A percentile compares a stretch with the other conserved stretches of the same genome.
phyloP scores from a whole-genome alignment of 2,888 invertebrate species.

The Drosophila emarginata region DNA sequence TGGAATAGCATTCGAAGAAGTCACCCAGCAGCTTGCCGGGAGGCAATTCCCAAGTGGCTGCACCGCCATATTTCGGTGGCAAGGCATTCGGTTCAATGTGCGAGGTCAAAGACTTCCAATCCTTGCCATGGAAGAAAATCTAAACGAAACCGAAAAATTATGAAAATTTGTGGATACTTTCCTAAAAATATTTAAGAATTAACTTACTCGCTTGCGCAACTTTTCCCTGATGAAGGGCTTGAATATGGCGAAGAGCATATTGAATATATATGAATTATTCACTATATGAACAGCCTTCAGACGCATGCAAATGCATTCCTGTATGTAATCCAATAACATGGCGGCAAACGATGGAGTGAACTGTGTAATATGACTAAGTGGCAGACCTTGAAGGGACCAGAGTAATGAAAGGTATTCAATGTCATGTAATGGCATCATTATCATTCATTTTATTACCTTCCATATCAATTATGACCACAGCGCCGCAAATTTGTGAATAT shows the following conservation, averaged over 20 bases:
- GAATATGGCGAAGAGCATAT: constrained; percentile 92
- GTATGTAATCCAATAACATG: constrained; percentile 88
- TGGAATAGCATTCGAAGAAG: constrained; percentile 86
- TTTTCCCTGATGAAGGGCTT: constrained; percentile 94
- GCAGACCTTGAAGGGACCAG: constrained; percentile 82
- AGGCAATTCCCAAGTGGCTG: constrained; percentile 84
- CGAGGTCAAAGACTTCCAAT: constrained; percentile 85
- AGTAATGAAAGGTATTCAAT: constrained; percentile 1
- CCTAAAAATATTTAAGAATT: constrained; percentile 60
- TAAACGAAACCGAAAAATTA: constrained; percentile 64
- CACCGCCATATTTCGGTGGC: constrained; percentile 87
- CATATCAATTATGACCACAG: constrained; percentile 89
- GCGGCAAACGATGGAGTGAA: constrained; percentile 91
- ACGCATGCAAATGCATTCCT: constrained; percentile 91
- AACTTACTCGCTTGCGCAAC: constrained; percentile 87
- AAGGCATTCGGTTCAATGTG: constrained; percentile 85
- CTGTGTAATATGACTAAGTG: constrained; percentile 88
- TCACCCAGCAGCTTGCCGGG: constrained; percentile 87
- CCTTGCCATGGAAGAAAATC: constrained; percentile 89
- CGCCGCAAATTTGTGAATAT: constrained; percentile 89
- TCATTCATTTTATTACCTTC: constrained; percentile 82
- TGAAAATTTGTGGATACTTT: too few species aligned
- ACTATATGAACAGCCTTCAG: constrained; percentile 93
- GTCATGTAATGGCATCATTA: background rate
- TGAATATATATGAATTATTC: constrained; percentile 94